Base-by-base conservation (phyloP, 2,797 vertebrate species). In the Cossypha niveicapilla region DNA sequence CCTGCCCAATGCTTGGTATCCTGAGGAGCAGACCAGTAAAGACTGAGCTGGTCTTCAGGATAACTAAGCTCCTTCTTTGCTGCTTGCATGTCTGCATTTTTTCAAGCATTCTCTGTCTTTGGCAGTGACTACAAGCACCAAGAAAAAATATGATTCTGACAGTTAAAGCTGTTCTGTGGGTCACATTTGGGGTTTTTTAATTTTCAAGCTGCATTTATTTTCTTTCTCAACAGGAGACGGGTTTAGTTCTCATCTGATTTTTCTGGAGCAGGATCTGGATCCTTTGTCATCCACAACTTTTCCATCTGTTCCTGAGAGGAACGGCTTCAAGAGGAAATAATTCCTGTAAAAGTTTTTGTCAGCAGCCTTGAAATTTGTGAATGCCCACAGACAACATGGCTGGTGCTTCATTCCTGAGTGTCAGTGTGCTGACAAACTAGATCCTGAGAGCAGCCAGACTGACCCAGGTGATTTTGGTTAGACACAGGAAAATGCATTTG, bases 181-280 rank as follows among this genome's bases (percentile, higher is more conserved):
- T 41, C 0, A 0, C 8, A 17, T 41, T 63, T n/a, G 7, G 5
- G 16, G 0, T 19, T 73, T 68, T 86, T 51, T 14, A 32, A 72
- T 50, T 68, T 42, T 51, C 18, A 30, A 57, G 39, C 39, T 51
- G 21, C 25, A 28, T 35, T 23, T 57, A 23, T 50, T 56, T 68
- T 41, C 19, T 63, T 75, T 81, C n/a, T 54, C 37, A 28, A 7
- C 37, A 35, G 48, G 50, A 41, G 44, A 58, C 0, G 0, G 22
- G 13, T 56, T 16, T 35, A 45, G 34, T 21, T 44, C 27, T 39
- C 25, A 41, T 44, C 47, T 60, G 19, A 80, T 53, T 45, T 58
- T 65, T 65, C 63, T 42, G 51, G 39, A 60, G 39, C 16, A 18
- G 22, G 27, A 63, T 62, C 30, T 42, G 11, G 13, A 13, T 53